These are phyloP conservation scores for Hormaphis cornu DNA, from an alignment of 1,140 invertebrate species.

Conservation along the genomic window DNA sequence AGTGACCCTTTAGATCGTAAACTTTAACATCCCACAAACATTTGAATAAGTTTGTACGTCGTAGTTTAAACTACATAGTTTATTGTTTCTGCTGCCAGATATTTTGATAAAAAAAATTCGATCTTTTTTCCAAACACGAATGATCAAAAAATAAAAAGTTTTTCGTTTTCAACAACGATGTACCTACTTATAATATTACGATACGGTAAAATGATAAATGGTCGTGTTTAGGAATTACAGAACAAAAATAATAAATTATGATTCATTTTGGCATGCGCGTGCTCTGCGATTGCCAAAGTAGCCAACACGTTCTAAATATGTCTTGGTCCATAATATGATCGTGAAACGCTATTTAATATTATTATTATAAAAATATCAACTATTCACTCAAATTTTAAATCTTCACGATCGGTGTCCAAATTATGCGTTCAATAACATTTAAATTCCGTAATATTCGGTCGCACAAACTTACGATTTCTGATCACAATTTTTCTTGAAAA, in stretches of 20 bases:
- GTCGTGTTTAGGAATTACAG: background rate
- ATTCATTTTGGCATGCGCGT: background rate
- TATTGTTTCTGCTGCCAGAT: too few species aligned
- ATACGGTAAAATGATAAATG: background rate
- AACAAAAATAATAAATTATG: constrained; percentile 5
- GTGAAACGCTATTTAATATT: background rate
- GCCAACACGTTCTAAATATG: background rate
- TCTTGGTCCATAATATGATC: background rate
- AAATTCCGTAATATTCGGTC: background rate
- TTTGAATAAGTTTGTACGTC: too few species aligned
- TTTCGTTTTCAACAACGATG: too few species aligned
- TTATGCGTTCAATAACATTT: background rate
- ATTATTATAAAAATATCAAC: background rate
- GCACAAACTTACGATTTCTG: background rate
- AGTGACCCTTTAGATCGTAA: background rate
- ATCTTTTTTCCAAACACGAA: too few species aligned
- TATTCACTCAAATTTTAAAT: too few species aligned
- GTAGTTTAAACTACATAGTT: too few species aligned
- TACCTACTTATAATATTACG: too few species aligned
- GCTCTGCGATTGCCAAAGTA: background rate
- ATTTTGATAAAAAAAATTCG: too few species aligned
- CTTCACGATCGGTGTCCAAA: too few species aligned
- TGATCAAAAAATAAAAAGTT: too few species aligned
- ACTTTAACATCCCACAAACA: too few species aligned
- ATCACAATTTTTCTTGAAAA: too few species aligned